These are phyloP conservation scores for Chaetodon trifasciatus DNA, from an alignment of 2,797 vertebrate genomes.

Conservation along the genomic window DNA sequence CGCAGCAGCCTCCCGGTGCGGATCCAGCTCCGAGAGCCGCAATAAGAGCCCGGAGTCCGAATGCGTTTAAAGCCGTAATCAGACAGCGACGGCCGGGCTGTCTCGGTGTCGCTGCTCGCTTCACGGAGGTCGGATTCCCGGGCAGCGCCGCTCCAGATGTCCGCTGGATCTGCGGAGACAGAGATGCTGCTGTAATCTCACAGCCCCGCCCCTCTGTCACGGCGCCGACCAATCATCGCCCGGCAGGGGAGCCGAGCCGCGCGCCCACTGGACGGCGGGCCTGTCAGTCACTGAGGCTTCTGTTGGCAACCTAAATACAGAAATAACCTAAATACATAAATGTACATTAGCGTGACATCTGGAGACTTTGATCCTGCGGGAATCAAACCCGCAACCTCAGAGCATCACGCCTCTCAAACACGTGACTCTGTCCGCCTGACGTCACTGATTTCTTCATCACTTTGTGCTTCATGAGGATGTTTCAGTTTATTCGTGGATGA, in stretches of 20 bases:
- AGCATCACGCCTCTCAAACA: not conserved
- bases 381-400: constrained; percentile 48
- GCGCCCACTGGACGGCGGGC: constrained; percentile 33
- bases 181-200: constrained; percentile 63
- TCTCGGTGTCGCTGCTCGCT: constrained; percentile 4
- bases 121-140: constrained; percentile 41
- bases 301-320: constrained; percentile 64
- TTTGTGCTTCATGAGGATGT: too few relatives aligned
- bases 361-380: constrained; percentile 55
- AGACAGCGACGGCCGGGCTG: not conserved
- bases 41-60: not conserved
- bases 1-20: constrained; percentile 18
- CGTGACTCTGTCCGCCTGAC: not conserved
- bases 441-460: too few relatives aligned
- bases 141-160: constrained; percentile 73
- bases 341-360: constrained; percentile 58
- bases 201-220: constrained; percentile 56
- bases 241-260: not conserved
- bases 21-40: not conserved
- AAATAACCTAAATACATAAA: constrained; percentile 73
- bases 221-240: constrained; percentile 49
- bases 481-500: too few relatives aligned
- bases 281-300: constrained; percentile 29
- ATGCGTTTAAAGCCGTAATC: not conserved
- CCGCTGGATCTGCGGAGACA: constrained; percentile 65